These are phyloP conservation scores for Martes martes DNA, from an alignment of 2,113 vertebrate species.

Conservation along the genomic window DNA sequence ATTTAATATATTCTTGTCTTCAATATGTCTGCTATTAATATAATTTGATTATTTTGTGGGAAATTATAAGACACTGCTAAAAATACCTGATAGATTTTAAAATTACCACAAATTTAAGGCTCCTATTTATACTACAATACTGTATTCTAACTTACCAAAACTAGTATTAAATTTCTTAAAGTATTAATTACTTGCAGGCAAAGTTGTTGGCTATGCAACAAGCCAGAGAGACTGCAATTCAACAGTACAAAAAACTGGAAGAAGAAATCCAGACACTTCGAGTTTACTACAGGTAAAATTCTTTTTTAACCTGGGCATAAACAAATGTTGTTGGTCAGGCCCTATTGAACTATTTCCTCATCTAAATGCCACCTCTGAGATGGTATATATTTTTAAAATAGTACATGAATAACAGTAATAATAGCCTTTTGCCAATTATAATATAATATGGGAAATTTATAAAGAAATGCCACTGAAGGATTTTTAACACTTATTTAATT, in stretches of 20 bases:
- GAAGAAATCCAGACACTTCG: slow-evolving; percentile 85
- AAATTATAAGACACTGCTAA: not conserved
- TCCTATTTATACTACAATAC: not conserved
- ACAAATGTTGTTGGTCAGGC: slow-evolving; percentile 58
- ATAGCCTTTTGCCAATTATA: not conserved
- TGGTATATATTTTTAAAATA: not conserved
- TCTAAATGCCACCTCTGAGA: not conserved
- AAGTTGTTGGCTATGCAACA: slow-evolving; percentile 81
- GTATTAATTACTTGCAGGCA: slow-evolving; percentile 77
- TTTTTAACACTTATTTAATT: slow-evolving; percentile 24
- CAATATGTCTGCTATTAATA: not conserved
- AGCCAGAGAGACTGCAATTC: slow-evolving; percentile 84
- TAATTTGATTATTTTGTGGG: not conserved
- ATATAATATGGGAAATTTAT: slow-evolving; percentile 12
- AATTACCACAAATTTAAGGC: not conserved
- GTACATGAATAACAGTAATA: not conserved
- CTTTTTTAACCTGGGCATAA: slow-evolving; percentile 53
- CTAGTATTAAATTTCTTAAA: slow-evolving; percentile 47
- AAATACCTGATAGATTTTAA: slow-evolving; percentile 16
- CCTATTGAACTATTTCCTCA: not conserved
- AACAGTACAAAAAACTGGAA: slow-evolving; percentile 84
- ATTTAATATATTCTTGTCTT: slow-evolving; percentile 26
- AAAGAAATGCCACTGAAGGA: not conserved
- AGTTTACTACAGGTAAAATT: slow-evolving; percentile 88
- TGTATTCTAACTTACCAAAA: not conserved